phyloP scores from a whole-genome alignment of 2,797 vertebrate genomes.

The Falco novaeseelandiae region DNA sequence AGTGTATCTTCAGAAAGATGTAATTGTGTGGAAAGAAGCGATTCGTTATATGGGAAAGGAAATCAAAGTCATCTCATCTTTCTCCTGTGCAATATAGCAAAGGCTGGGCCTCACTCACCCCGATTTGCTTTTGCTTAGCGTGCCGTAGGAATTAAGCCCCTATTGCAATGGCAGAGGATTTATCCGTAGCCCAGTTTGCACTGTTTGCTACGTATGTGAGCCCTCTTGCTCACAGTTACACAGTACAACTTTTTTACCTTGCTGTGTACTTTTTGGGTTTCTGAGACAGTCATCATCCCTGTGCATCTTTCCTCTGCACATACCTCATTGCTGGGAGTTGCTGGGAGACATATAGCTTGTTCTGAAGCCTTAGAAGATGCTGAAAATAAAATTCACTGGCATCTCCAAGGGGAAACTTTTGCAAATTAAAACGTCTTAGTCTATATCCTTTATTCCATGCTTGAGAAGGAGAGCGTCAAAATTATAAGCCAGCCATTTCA shows the following conservation, averaged over 20 bases:
- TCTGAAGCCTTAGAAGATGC: background rate
- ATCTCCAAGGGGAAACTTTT: background rate
- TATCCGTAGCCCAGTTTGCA: slow-evolving; percentile 4
- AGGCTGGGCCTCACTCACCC: background rate
- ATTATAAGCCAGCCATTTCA: background rate
- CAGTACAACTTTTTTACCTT: slow-evolving; percentile 8
- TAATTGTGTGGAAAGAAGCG: background rate
- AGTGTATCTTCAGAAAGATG: background rate
- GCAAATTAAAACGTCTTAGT: background rate
- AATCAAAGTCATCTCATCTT: background rate
- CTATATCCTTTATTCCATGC: background rate
- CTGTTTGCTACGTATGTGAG: background rate
- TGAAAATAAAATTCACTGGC: background rate
- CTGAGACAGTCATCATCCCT: background rate
- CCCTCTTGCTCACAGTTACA: background rate
- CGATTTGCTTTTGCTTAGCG: background rate
- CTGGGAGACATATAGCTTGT: background rate
- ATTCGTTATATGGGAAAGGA: background rate
- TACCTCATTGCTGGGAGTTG: background rate
- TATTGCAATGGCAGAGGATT: background rate
- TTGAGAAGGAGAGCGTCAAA: background rate
- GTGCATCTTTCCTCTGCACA: background rate
- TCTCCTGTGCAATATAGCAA: background rate
- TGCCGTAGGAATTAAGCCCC: background rate
- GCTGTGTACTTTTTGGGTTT: background rate